Evolutionary conservation across 2,113 vertebrate species (phyloP), one percentile per base, ranked within the genome.

Genomic region (Bagarius yarrelli): DNA sequence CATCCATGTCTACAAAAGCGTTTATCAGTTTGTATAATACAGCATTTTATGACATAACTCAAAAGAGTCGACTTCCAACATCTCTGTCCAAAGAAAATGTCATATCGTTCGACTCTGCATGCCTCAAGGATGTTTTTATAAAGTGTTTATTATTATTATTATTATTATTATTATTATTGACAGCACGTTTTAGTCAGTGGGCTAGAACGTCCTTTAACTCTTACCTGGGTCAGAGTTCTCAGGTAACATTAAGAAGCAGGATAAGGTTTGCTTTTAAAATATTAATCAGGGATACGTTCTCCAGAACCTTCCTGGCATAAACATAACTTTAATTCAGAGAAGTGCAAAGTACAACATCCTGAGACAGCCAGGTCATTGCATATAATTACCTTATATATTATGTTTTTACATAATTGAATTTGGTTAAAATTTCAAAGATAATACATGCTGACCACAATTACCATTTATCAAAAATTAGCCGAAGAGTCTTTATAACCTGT

Each of bases 261-360:
- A 30, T 4, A 40, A 47, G 66, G 66, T 59, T 27, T 64, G 30
- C 30, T 5, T 57, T 44, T 81, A 32, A 82, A 76, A 69, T 82
- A 82, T 82, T 76, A 32, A 82, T 76, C 19, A 76, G 50, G 25
- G 60, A 23, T 67, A 21, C 27, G 61, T 40, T 67, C 69, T 82
- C 63, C 36, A 63, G 72, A 76, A 69, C 61, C 25, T 57, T 34
- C 34, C 27, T 12, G 2, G 30, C 14, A 53, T 19, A 40, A 55
- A 36, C 34, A 47, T 56, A 18, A 56, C 59, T 32, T 47, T 12
- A 40, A 52, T 34, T 55, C 34, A 61, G 0, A 21, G 2, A 60
- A 44, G 25, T 47, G 23, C 34, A 60, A 76, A 60, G 15, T 19
- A 13, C 5, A 47, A n/a, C 14, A 47, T 47, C 15, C 30, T 15